Conservation (phyloP, 2,113 vertebrate genomes). For the Paratilapia polleni region DNA sequence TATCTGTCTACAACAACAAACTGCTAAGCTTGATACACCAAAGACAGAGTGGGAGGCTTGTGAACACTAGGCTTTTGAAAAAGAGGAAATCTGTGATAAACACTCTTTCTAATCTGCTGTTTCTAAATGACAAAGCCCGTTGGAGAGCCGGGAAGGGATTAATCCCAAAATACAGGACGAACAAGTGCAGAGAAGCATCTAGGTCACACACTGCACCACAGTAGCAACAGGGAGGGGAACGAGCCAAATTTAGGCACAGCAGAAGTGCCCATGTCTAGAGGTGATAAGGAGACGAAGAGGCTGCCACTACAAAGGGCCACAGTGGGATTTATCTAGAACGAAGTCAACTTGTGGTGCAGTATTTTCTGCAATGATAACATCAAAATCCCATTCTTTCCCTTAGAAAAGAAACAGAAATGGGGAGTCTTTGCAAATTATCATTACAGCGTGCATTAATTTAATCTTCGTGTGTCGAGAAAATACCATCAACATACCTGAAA, state of each 20-base stretch:
- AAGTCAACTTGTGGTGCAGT: constrained; percentile 18
- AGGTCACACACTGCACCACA: constrained; percentile 61
- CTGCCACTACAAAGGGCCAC: constrained; percentile 14
- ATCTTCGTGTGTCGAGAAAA: background rate
- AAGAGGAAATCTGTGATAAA: constrained; percentile 55
- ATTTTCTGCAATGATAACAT: constrained; percentile 13
- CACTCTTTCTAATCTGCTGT: constrained; percentile 63
- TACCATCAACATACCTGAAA: background rate
- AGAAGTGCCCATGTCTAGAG: constrained; percentile 64
- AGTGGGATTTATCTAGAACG: constrained; percentile 32
- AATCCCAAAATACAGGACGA: constrained; percentile 59
- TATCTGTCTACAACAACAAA: constrained; percentile 43
- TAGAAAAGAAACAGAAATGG: background rate
- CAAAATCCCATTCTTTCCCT: constrained; percentile 1
- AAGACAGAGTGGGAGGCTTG: constrained; percentile 27
- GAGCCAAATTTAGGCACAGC: constrained; percentile 62
- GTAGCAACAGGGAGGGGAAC: constrained; percentile 39
- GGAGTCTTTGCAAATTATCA: background rate
- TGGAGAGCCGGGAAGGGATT: constrained; percentile 41
- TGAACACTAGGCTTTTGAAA: constrained; percentile 31
- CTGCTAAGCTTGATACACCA: constrained; percentile 16
- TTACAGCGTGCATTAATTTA: background rate
- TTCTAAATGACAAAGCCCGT: constrained; percentile 67
- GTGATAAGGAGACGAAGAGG: constrained; percentile 59
- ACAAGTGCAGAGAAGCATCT: constrained; percentile 59